A percentile compares a stretch with the other conserved stretches of the same genome.
phyloP scores from a whole-genome alignment of 2,888 invertebrate species.

The Andrena hattorfiana region DNA sequence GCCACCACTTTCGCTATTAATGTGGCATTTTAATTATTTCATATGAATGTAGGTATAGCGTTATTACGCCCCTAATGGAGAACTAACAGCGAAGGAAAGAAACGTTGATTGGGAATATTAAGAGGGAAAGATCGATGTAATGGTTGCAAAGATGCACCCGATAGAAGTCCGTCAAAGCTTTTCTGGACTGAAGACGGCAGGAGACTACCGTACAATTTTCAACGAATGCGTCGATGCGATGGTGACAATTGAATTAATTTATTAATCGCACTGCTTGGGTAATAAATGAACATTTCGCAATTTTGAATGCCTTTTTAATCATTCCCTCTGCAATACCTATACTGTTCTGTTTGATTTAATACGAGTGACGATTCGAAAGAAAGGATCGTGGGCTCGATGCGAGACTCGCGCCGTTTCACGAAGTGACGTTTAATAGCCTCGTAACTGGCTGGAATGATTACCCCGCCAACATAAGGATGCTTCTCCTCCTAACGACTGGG shows the following conservation, averaged over 20 bases:
- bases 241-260: neutral
- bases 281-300: neutral
- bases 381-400: neutral
- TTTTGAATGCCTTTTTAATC: neutral
- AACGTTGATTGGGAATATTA: neutral
- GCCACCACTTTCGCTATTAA: neutral
- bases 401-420: constrained; percentile 56
- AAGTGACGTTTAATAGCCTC: constrained; percentile 72
- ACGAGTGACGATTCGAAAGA: neutral
- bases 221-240: neutral
- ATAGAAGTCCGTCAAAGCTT: neutral
- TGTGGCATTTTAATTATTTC: neutral
- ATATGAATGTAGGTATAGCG: neutral
- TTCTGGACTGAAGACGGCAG: neutral
- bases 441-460: constrained; percentile 75
- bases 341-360: neutral
- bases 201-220: neutral
- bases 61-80: too few relatives aligned
- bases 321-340: neutral
- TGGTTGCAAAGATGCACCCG: neutral
- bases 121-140: constrained; percentile 3
- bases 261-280: neutral
- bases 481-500: constrained; percentile 24
- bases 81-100: neutral
- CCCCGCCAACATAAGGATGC: constrained; percentile 55